Percentiles rank a stretch among this genome's conserved stretches.
phyloP scores from a whole-genome alignment of 2,113 vertebrate species.

The Micromys minutus region DNA sequence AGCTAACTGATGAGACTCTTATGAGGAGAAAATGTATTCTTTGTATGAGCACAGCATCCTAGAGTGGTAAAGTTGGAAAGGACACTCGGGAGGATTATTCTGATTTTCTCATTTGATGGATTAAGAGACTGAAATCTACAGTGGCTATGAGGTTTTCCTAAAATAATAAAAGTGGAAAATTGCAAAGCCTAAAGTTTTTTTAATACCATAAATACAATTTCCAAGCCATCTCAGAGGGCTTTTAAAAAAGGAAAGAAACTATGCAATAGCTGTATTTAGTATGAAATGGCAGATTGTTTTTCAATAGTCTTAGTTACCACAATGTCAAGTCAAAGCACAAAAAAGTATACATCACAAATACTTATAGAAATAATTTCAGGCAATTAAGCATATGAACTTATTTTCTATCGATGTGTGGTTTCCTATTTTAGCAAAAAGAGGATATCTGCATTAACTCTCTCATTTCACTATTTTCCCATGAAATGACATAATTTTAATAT shows the following conservation, averaged over 20 bases:
- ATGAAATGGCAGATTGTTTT: constrained; percentile 26
- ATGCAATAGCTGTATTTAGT: neutral
- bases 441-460: neutral
- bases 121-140: constrained; percentile 20
- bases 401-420: neutral
- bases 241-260: neutral
- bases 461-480: constrained; percentile 1
- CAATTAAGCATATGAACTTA: neutral
- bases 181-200: constrained; percentile 18
- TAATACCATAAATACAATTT: neutral
- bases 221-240: neutral
- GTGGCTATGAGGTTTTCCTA: neutral
- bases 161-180: constrained; percentile 32
- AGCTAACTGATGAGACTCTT: neutral
- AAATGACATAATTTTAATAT: constrained; percentile 40
- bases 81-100: neutral
- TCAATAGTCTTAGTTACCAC: constrained; percentile 29
- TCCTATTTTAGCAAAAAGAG: neutral
- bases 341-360: neutral
- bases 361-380: neutral
- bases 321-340: constrained; percentile 18
- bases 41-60: neutral
- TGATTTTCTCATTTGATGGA: neutral
- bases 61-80: neutral
- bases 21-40: neutral